Conservation (phyloP, 2,113 vertebrate genomes). For the Uria lomvia region DNA sequence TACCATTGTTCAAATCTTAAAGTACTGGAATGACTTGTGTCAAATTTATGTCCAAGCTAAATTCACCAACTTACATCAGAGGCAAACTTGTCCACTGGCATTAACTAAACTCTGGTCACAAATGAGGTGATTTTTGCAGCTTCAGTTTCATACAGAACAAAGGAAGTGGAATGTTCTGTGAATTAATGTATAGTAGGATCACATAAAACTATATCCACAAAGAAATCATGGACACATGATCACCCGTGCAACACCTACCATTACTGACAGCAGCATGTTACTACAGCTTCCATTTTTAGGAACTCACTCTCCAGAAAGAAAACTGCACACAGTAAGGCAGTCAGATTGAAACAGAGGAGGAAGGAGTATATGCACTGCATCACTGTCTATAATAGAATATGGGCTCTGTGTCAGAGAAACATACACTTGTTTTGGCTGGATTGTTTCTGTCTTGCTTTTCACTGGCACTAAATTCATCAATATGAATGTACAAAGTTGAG, state of each 20-base stretch:
- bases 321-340: background rate
- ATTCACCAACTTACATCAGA: background rate
- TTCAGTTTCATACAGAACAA: background rate
- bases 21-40: background rate
- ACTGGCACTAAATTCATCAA: background rate
- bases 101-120: background rate
- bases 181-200: background rate
- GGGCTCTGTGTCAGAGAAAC: background rate
- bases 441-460: background rate
- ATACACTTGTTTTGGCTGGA: background rate
- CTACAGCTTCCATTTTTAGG: background rate
- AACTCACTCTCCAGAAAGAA: background rate
- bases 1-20: background rate
- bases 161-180: background rate
- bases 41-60: background rate
- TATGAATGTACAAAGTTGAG: background rate
- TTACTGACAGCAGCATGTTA: background rate
- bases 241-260: background rate
- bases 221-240: background rate
- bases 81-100: background rate
- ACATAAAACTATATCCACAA: background rate
- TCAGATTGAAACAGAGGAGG: background rate
- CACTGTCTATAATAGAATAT: background rate
- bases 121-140: background rate
- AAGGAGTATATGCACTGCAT: background rate